A percentile compares a stretch with the other conserved stretches of the same genome.
Conservation (phyloP, 1,140 invertebrate species). For the Drosophila nebulosa region DNA sequence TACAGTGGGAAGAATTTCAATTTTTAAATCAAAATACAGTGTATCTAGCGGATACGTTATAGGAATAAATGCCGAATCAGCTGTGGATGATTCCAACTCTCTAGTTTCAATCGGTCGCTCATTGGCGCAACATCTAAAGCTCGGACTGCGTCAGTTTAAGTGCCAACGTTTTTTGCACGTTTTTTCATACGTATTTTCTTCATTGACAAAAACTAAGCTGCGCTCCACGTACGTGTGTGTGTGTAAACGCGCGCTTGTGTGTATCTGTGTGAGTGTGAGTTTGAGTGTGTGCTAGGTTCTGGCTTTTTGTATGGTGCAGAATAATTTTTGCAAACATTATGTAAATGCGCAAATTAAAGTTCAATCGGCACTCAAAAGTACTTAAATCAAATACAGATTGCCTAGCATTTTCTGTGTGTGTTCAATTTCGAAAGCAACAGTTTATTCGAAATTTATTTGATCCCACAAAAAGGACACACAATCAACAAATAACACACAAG, state of each 20-base stretch:
- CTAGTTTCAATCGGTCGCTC: slow-evolving; percentile 59
- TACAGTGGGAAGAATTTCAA: too few relatives aligned
- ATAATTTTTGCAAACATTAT: slow-evolving; percentile 68
- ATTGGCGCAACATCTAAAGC: slow-evolving; percentile 28
- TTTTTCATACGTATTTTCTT: slow-evolving; percentile 80
- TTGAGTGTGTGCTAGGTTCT: slow-evolving; percentile 27
- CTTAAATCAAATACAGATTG: slow-evolving; percentile 32
- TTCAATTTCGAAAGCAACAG: slow-evolving; percentile 23
- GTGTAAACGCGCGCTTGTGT: slow-evolving; percentile 34
- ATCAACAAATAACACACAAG: slow-evolving; percentile 5
- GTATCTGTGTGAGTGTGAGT: slow-evolving; percentile 20
- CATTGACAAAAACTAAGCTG: slow-evolving; percentile 80
- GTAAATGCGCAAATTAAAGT: slow-evolving; percentile 63
- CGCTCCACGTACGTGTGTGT: slow-evolving; percentile 42
- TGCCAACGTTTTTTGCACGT: slow-evolving; percentile 71
- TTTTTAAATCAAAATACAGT: too few relatives aligned
- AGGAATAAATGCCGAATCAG: too few relatives aligned
- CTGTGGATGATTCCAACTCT: too few relatives aligned
- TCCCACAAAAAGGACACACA: background rate
- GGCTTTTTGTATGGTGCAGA: slow-evolving; percentile 58
- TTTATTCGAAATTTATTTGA: slow-evolving; percentile 20
- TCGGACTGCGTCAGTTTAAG: slow-evolving; percentile 14
- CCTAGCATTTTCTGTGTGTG: slow-evolving; percentile 23
- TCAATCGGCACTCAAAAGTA: slow-evolving; percentile 43
- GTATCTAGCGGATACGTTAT: too few relatives aligned